Evolutionary conservation across 1,140 invertebrate species (phyloP), one percentile per base, ranked within the genome.

Genomic region (Trichogramma pretiosum): DNA sequence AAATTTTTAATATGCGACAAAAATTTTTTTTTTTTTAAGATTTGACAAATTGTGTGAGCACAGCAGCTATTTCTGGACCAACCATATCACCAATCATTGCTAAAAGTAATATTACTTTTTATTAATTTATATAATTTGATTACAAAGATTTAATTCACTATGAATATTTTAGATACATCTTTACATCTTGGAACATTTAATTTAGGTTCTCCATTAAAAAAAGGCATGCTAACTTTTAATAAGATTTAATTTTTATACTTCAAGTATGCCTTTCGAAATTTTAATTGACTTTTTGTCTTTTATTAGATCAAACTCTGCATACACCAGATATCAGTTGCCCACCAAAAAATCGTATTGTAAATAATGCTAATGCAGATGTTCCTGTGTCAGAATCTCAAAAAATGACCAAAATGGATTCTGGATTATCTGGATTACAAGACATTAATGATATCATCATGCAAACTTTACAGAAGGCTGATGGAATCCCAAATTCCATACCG

Each of bases 271-370:
- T n/a, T n/a, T n/a, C n/a, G n/a, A n/a, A n/a, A n/a, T n/a, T n/a
- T n/a, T n/a, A n/a, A n/a, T n/a, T n/a, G n/a, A n/a, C n/a, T n/a
- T n/a, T n/a, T n/a, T n/a, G 18, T 17, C 11, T 28, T 23, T 18
- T 50, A 45, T 16, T 16, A 51, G 49, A 51, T 41, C 13, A 46
- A 41, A 41, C 37, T 35, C 17, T 51, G 17, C 17, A 51, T 30
- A 51, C 49, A 3, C 49, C 49, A 16, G 43, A 46, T 13, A 17
- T 46, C n/a, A 5, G 8, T 8, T 17, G 10, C 2, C 14, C n/a
- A 18, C 22, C 37, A 18, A 51, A 30, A 36, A 46, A 3, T 16
- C 34, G 28, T 28, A 5, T 41, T 30, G 8, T 23, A 34, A 30
- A 5, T 11, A 36, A 17, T 26, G 10, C n/a, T 35, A 23, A 11